Base-by-base conservation (phyloP, 2,888 invertebrate species). In the Adineta ricciae region DNA sequence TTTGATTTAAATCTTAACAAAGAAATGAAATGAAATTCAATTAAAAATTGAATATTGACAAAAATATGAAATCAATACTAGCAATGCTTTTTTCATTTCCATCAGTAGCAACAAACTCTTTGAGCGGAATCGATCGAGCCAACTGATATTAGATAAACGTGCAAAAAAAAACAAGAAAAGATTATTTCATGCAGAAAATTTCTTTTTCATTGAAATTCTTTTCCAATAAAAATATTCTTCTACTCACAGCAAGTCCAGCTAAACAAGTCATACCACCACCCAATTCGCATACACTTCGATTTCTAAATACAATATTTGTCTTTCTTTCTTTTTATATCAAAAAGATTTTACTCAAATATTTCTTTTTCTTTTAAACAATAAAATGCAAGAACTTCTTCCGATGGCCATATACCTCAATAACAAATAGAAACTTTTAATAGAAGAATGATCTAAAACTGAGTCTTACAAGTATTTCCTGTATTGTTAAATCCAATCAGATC, bases 251-350 rank as follows among this genome's bases (percentile, higher is more conserved):
- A 24, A 95, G 90, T 2, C 94, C 95, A 14, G 94, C 94, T 50
- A 95, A 91, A 87, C 94, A 94, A 36, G 94, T 94, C 94, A 95
- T 95, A 5, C 95, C 95, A 32, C 95, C 95, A 4, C 95, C 95
- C 78, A 95, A 91, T 89, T 95, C 95, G 88, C 94, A 91, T 46
- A 95, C 93, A 88, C 91, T 92, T 89, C 93, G 93, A 86, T 92
- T 92, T n/a, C 92, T 91, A 87, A 46, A 88, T 88, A 86, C 52
- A 84, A 56, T 38, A 83, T 36, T 49, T 64, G n/a, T n/a, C n/a
- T n/a, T n/a, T n/a, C n/a, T n/a, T 83, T 83, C 83, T 38, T 83
- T 73, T 83, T 64, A 36, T 41, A 27, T 84, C 49, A 11, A 72
- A 24, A 19, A 41, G 36, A 46, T 27, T 86, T 87, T 87, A 90